phyloP scores from a whole-genome alignment of 2,888 invertebrate species.

The Phengaris alcon region DNA sequence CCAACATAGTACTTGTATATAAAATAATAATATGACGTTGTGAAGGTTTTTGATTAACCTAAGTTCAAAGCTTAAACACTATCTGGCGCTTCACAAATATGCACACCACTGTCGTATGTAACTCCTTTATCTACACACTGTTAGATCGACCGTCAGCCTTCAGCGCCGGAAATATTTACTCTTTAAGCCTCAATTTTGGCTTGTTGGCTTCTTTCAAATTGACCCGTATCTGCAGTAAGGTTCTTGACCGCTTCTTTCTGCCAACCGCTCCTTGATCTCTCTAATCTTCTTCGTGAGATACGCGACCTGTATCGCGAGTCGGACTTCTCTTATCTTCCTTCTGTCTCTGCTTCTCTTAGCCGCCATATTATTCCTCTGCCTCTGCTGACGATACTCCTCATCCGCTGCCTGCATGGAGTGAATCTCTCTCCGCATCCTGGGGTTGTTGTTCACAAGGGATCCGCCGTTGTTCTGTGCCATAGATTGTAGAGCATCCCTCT shows the following conservation, averaged over 20 bases:
- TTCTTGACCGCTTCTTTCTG: constrained; percentile 1
- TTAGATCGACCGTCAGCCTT: not conserved
- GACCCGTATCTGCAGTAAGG: constrained; percentile 22
- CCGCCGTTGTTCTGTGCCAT: constrained; percentile 81
- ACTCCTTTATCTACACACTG: too few species aligned
- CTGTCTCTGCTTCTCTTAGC: constrained; percentile 96
- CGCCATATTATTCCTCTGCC: constrained; percentile 95
- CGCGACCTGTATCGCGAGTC: constrained; percentile 92
- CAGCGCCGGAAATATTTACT: not conserved
- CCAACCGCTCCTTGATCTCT: constrained; percentile 81
- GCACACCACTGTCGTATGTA: too few species aligned
- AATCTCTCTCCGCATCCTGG: constrained; percentile 43
- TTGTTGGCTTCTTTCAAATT: not conserved
- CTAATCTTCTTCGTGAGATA: constrained; percentile 92
- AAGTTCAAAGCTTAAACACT: too few species aligned
- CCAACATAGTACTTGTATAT: too few species aligned
- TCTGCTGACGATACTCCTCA: constrained; percentile 92
- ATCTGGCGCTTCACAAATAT: too few species aligned
- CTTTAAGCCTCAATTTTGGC: not conserved
- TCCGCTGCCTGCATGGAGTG: constrained; percentile 56
- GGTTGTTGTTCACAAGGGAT: constrained; percentile 75
- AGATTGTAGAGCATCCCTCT: constrained; percentile 82
- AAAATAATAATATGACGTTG: too few species aligned
- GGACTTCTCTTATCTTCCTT: constrained; percentile 93
- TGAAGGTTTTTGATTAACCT: too few species aligned